Evolutionary conservation across 2,797 vertebrate genomes (phyloP), one percentile per base, ranked within the genome.

Genomic region (Cossypha caffra): DNA sequence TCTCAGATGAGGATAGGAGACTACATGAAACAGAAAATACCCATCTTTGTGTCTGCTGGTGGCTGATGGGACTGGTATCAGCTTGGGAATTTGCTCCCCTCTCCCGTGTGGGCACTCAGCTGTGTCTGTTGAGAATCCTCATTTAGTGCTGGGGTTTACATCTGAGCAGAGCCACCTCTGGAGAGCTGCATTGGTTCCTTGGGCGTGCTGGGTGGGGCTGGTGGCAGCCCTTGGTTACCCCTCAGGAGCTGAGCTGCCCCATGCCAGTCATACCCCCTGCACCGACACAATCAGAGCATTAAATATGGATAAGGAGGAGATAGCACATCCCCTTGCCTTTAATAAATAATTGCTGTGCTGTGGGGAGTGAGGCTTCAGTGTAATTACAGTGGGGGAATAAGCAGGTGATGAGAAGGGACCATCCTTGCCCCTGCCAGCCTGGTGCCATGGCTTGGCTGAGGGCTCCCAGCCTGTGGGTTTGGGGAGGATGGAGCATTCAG

Each of bases 311-410:
- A 9, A 26, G 75, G 61, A 95, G 92, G 45, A 82, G 81, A 85
- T 64, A 72, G 52, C 63, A 16, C 10, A 0, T 72, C 58, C 52
- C 62, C 81, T 29, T 37, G 68, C 83, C 50, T 87, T 63, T 64
- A 31, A 63, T 90, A 90, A 92, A 90, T 81, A 88, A 88, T 80
- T 74, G 87, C 90, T 69, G 81, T 3, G 5, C 90, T n/a, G 45
- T 13, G 59, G 87, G 78, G 77, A 88, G 57, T 0, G 28, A 76
- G 57, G 45, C 40, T 40, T 92, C 28, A 16, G 62, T 14, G 64
- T 75, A 54, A 90, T 74, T 72, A 64, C 87, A 61, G 79, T 0
- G 1, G 81, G 72, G 67, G 43, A 83, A 45, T 26, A 59, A 94
- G 64, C 6, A 17, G 48, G n/a, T 55, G n/a, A 11, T 0, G 11